Base-by-base conservation (phyloP, 1,140 invertebrate genomes). In the Hydropsyche tenuis region DNA sequence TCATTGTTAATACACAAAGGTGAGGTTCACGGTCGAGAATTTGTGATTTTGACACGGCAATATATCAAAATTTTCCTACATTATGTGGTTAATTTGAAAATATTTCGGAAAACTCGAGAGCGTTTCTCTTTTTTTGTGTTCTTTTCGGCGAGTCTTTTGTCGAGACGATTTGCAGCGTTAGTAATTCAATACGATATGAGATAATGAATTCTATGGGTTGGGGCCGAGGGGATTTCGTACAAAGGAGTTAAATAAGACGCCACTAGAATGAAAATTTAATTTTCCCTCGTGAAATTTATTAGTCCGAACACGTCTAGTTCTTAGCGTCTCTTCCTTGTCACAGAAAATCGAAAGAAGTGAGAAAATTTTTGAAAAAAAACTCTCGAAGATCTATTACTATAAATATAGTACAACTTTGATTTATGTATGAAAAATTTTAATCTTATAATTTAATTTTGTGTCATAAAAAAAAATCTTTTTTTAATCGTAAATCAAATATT, bases 161-260 rank as follows among this genome's bases (percentile, higher is more conserved):
- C 30, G 30, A 9, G 30, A 37, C 30, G 30, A 37, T 37, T 37
- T 37, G 30, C 30, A 37, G 30, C 30, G 30, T 37, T 37, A 37
- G 30, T 37, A 37, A 37, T 37, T 37, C 30, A 37, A 37, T 37
- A n/a, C 27, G 46, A 22, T 25, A 66, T 43, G 45, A 69, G 9
- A 66, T 66, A 69, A 69, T 46, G 66, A 69, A 48, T 69, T 69
- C 45, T 30, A 16, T 16, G 6, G 9, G 30, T 37, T 3, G 30
- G 30, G 18, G 18, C 12, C 18, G 25, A 20, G 25, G 23, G 23
- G 45, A 69, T 69, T 69, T 48, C 43, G 22, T 46, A 63, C 70
- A 72, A 64, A 63, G 56, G n/a, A 64, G 37, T 64, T 72, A 72
- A 72, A 72, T 64, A 27, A 73, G 65, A 69, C 65, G 72, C 46